Percentiles rank a stretch among this genome's conserved stretches.
Conservation (phyloP, 2,797 vertebrate genomes). For the Sparus aurata region DNA sequence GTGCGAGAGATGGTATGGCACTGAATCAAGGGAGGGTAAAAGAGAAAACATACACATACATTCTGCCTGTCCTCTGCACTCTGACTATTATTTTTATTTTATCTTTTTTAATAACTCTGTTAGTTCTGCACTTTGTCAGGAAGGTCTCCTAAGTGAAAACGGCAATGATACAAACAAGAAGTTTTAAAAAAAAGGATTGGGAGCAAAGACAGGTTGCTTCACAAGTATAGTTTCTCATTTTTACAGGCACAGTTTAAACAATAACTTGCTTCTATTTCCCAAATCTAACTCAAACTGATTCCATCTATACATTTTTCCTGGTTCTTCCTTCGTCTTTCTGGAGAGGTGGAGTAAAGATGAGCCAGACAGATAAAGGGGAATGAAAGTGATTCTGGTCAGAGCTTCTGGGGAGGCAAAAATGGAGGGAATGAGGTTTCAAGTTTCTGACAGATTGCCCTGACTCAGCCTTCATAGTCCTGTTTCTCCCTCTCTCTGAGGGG, state of each 20-base stretch:
- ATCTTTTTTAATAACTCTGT: not conserved
- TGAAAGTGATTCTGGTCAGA: not conserved
- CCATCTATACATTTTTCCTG: not conserved
- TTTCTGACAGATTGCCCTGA: slow-evolving; percentile 36
- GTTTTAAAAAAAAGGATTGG: too few relatives aligned
- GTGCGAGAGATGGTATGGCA: not conserved
- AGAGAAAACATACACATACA: slow-evolving; percentile 2
- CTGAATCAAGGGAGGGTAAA: not conserved
- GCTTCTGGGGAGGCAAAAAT: not conserved
- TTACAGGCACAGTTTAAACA: not conserved
- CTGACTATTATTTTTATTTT: not conserved
- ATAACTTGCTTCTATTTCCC: not conserved
- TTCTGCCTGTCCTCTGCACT: not conserved
- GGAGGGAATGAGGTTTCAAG: slow-evolving; percentile 27
- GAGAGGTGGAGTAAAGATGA: not conserved
- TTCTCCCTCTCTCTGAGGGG: not conserved
- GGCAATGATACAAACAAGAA: not conserved
- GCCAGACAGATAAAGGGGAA: not conserved
- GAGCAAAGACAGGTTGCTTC: not conserved
- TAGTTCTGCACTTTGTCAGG: not conserved
- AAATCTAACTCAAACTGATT: not conserved
- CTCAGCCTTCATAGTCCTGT: slow-evolving; percentile 1
- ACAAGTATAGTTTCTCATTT: not conserved
- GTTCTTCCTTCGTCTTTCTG: not conserved
- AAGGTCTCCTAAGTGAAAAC: not conserved